These are phyloP conservation scores for Macroteleia sp. DNA, from an alignment of 2,888 invertebrate species.

Conservation along the genomic window DNA sequence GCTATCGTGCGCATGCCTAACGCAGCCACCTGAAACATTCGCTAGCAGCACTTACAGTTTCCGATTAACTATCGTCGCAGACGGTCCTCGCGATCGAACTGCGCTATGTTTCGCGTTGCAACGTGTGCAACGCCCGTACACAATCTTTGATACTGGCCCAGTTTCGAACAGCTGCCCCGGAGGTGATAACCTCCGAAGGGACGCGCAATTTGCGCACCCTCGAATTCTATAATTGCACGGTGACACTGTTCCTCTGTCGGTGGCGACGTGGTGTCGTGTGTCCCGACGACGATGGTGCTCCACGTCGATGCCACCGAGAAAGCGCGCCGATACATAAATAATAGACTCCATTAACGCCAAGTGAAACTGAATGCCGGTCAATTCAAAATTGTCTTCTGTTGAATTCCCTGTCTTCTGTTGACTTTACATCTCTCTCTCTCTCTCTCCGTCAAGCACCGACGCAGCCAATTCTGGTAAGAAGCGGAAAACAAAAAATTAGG, in stretches of 20 bases:
- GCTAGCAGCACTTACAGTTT: conserved; percentile 56
- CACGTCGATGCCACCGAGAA: not conserved
- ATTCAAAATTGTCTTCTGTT: no score
- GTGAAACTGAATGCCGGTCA: conserved; percentile 13
- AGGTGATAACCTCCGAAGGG: not conserved
- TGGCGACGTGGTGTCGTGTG: no score
- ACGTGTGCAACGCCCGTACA: conserved; percentile 48
- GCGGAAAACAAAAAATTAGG: conserved; percentile 46
- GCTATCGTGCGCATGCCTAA: conserved; percentile 48
- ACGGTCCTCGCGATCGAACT: conserved; percentile 34
- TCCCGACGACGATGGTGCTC: conserved; percentile 3
- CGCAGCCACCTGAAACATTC: conserved; percentile 54
- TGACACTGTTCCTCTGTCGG: not conserved
- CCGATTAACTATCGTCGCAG: conserved; percentile 51
- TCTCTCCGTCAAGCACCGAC: not conserved
- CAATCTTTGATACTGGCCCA: conserved; percentile 32
- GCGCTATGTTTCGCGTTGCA: conserved; percentile 49
- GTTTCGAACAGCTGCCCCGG: conserved; percentile 7
- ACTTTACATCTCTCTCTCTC: conserved; percentile 16
- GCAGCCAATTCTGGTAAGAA: conserved; percentile 42
- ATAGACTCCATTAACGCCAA: conserved; percentile 24
- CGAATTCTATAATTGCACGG: no score
- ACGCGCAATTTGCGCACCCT: no score
- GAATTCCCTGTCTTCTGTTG: conserved; percentile 9
- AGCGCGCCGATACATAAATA: conserved; percentile 19